Evolutionary conservation across 2,888 invertebrate genomes (phyloP), one percentile per base, ranked within the genome.

Genomic region (Poecilus cupreus): DNA sequence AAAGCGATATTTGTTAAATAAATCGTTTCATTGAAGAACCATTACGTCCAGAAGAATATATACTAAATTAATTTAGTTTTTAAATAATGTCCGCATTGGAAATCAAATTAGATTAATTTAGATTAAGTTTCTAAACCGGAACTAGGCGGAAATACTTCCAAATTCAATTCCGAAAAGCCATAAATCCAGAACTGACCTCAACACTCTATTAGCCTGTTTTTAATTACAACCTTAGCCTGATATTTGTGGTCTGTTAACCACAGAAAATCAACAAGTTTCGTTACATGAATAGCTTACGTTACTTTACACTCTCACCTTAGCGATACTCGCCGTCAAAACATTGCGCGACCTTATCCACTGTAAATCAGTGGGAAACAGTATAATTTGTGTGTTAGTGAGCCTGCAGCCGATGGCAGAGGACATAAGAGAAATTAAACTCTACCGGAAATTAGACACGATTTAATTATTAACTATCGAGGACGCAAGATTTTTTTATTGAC

Each of bases 211-310:
- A 18, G 1, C 18, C 13, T 11, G 0, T 54, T 54, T 54, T 54
- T 54, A 54, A 54, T 54, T 43, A 43, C 18, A 60, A 60, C 60
- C 60, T 60, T 60, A 60, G 60, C 60, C 60, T 60, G 24, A 60
- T 60, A 60, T 60, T 60, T 11, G 26, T 24, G 60, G 60, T 60
- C 60, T 22, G 60, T 3, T 26, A 13, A 4, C 26, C 8, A 24
- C 2, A 24, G 6, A 24, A 24, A 51, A 18, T 2, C 2, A 51
- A 18, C 16, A 18, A 51, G 43, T 10, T 51, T 51, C 51, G 8
- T 51, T 16, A 8, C 8, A 6, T 49, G 49, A 49, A 39, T 49
- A 18, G 16, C 49, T 49, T 18, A 18, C 18, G 1, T 18, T 51
- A 51, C 18, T 49, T 49, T 43, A 43, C n/a, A 11, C 43, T 43